These are phyloP conservation scores for Haemorhous mexicanus DNA, from an alignment of 2,113 vertebrate genomes.

Conservation along the genomic window DNA sequence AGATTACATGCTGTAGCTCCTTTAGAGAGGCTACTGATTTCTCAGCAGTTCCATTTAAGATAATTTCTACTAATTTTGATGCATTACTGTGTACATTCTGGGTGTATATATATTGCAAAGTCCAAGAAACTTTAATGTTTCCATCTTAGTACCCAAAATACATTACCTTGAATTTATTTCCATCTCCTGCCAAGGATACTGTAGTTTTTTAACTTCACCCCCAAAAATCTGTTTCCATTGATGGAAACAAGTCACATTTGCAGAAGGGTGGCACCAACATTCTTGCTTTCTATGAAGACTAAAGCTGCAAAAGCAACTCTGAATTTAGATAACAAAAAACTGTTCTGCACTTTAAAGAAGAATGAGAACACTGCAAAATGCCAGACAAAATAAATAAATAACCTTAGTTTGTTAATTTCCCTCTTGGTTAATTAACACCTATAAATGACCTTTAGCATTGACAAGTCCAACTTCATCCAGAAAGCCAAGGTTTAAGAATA, in stretches of 20 bases:
- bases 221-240: background rate
- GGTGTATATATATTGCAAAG: background rate
- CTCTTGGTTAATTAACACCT: slow-evolving; percentile 89
- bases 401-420: slow-evolving; percentile 82
- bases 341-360: background rate
- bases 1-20: background rate
- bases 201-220: background rate
- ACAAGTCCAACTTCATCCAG: slow-evolving; percentile 81
- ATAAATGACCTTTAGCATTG: slow-evolving; percentile 79
- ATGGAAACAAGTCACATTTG: background rate
- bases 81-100: background rate
- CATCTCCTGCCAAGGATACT: background rate
- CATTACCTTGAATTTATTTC: background rate
- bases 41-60: background rate
- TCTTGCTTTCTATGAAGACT: background rate
- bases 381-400: slow-evolving; percentile 70
- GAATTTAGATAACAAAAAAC: background rate
- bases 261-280: background rate
- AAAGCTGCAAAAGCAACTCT: background rate
- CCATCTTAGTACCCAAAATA: background rate
- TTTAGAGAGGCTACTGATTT: background rate
- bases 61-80: background rate
- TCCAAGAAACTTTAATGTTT: background rate
- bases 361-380: slow-evolving; percentile 69
- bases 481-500: slow-evolving; percentile 78